A percentile compares a stretch with the other conserved stretches of the same genome.
phyloP scores from a whole-genome alignment of 2,888 invertebrate genomes.

The Camponotus fellah region DNA sequence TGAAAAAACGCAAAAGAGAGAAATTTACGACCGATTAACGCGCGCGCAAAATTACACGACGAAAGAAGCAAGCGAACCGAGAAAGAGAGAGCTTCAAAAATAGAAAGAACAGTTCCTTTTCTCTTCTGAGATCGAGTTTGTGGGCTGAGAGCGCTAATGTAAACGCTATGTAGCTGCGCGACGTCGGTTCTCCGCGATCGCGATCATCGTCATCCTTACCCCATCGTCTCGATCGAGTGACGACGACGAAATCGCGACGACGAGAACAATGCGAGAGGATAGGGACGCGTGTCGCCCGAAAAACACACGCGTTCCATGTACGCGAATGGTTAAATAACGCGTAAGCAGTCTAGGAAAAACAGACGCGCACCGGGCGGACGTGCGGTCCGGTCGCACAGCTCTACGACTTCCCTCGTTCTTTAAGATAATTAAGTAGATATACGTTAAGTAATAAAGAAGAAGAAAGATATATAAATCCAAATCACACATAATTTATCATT shows the following conservation, averaged over 20 bases:
- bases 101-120: slow-evolving; percentile 26
- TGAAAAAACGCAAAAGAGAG: neutral
- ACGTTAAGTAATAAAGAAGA: slow-evolving; percentile 64
- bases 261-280: slow-evolving; percentile 8
- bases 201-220: neutral
- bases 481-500: slow-evolving; percentile 11
- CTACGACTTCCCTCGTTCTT: slow-evolving; percentile 59
- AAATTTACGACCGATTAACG: neutral
- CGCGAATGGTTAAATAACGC: neutral
- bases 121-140: slow-evolving; percentile 82
- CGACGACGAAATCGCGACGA: slow-evolving; percentile 12
- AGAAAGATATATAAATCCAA: slow-evolving; percentile 5
- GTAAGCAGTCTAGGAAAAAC: slow-evolving; percentile 4
- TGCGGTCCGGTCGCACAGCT: slow-evolving; percentile 37
- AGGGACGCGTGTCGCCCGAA: slow-evolving; percentile 5
- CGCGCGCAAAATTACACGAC: slow-evolving; percentile 29
- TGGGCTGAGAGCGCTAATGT: slow-evolving; percentile 81
- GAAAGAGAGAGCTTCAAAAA: slow-evolving; percentile 32
- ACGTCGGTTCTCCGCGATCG: neutral
- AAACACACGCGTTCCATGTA: slow-evolving; percentile 12
- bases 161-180: slow-evolving; percentile 48
- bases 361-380: slow-evolving; percentile 14
- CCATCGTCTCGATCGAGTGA: neutral
- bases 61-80: slow-evolving; percentile 23
- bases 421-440: slow-evolving; percentile 71